Conservation (phyloP, 2,113 vertebrate species). For the Alces alces region DNA sequence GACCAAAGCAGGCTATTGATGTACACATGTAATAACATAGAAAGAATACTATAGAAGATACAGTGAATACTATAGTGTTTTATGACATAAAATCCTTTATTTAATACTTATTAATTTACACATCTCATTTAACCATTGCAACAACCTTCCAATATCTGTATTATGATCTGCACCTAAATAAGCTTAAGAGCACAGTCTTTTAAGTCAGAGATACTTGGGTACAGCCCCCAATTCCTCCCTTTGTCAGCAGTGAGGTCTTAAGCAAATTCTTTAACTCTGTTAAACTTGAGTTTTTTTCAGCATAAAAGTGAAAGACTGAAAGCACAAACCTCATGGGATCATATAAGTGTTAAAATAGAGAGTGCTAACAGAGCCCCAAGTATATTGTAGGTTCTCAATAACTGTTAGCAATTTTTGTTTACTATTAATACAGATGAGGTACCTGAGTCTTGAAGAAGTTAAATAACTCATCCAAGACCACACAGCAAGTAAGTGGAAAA, state of each 20-base stretch:
- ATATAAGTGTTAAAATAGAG: background rate
- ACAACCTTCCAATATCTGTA: background rate
- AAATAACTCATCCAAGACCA: background rate
- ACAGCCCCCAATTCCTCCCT: background rate
- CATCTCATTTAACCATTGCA: background rate
- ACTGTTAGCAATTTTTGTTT: background rate
- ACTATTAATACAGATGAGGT: background rate
- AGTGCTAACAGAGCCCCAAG: background rate
- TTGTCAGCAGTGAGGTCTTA: background rate
- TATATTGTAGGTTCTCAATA: background rate
- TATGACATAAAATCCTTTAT: background rate
- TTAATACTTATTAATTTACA: background rate
- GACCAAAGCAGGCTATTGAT: background rate
- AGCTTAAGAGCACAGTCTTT: background rate
- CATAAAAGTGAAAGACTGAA: background rate
- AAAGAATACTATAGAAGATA: background rate
- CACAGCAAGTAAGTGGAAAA: background rate
- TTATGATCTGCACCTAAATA: background rate
- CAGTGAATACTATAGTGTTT: background rate
- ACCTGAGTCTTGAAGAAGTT: background rate
- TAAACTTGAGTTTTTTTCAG: background rate
- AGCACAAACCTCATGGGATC: background rate
- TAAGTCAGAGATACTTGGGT: background rate
- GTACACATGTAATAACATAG: background rate
- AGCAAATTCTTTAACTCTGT: background rate